Base-by-base conservation (phyloP, 2,888 invertebrate species). In the Himalopsyche anomala region DNA sequence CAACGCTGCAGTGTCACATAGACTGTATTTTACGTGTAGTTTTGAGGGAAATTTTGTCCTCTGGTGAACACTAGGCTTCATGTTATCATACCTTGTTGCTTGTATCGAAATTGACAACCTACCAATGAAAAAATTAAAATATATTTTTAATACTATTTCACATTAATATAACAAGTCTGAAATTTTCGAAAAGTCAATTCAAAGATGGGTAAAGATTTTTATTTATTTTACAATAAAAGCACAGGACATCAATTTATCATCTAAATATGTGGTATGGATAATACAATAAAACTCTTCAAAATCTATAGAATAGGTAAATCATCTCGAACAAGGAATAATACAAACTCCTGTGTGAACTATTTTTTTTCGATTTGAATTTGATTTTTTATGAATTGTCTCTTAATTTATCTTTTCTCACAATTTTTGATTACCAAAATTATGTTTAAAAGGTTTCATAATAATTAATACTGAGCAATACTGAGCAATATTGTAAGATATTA, bases 211-310 rank as follows among this genome's bases (percentile, higher is more conserved):
- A 69, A 12, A 38, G 36, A 8, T 74, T 74, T 74, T 74, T 38
- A 82, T 86, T 87, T 87, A 87, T 87, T 87, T 69, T 87, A 87
- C 87, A 87, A 54, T 85, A 83, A 85, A 86, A 87, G 87, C 87
- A 87, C 87, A 87, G 85, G 84, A 87, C 87, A 87, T 87, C 85
- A 82, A 87, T 85, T 85, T 87, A 28, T 36, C 36, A 74, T 74
- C 74, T 38, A 38, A 36, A 74, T 74, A 85, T 81, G 74, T 82
- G 82, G 83, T 85, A 87, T 51, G 85, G 85, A 85, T 81, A 83
- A 87, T 87, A 85, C 85, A 87, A 74, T 38, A 38, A 74, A 74
- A 74, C 36, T 74, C 74, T 74, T 74, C 74, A 74, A 74, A 74
- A 74, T 74, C 74, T 74, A 74, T 74, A 74, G 62, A 62, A 4